Percentiles rank a stretch among this genome's conserved stretches.
These are phyloP conservation scores for Peromyscus eremicus DNA, from an alignment of 2,797 vertebrate species.

Conservation along the genomic window DNA sequence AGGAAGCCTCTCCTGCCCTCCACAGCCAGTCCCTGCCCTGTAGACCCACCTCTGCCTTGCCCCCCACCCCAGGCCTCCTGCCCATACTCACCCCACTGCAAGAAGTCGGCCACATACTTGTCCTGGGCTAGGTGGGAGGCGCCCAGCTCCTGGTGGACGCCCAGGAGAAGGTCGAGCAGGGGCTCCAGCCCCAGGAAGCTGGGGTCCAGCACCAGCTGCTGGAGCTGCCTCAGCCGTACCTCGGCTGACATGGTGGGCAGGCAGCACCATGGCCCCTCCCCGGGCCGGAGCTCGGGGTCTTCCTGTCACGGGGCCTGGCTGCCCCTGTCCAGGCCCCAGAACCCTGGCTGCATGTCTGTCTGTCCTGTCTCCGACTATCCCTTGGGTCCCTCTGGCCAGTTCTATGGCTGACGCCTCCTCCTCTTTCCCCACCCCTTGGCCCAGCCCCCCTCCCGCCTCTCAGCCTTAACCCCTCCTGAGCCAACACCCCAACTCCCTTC, in stretches of 20 bases:
- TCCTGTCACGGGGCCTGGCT: conserved; percentile 60
- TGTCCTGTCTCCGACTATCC: conserved; percentile 77
- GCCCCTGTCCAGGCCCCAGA: conserved; percentile 51
- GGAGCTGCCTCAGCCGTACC: conserved; percentile 84
- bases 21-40: not conserved
- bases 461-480: conserved; percentile 77
- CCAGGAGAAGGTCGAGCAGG: conserved; percentile 92
- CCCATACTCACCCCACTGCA: conserved; percentile 91
- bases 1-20: not conserved
- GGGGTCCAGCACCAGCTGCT: conserved; percentile 79
- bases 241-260: conserved; percentile 88
- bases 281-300: conserved; percentile 74
- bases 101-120: conserved; percentile 91
- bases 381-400: conserved; percentile 80
- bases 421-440: conserved; percentile 72
- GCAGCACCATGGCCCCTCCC: conserved; percentile 83
- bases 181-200: conserved; percentile 90
- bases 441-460: conserved; percentile 80
- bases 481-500: conserved; percentile 71
- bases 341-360: conserved; percentile 71
- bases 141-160: conserved; percentile 92
- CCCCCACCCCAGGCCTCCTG: not conserved
- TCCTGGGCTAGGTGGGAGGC: conserved; percentile 89
- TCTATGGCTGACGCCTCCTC: conserved; percentile 75
- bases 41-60: not conserved